These are phyloP conservation scores for Paragorgia papillata DNA, from an alignment of 92 coral and sea anemone species.

Conservation along the genomic window DNA sequence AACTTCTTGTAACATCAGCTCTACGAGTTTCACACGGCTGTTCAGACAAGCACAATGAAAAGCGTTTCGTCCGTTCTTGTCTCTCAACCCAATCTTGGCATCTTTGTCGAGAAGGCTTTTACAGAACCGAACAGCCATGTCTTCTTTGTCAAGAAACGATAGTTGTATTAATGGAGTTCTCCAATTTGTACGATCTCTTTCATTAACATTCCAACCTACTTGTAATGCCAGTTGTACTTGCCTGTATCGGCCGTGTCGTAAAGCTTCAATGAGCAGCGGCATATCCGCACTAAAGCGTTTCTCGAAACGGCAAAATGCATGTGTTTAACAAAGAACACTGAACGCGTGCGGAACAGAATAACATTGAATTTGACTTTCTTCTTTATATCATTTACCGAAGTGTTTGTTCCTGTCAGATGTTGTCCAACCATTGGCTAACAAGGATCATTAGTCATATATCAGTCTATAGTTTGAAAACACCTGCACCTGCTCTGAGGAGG, in stretches of 20 bases:
- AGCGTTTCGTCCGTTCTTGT: conserved; percentile 71
- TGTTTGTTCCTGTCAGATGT: background rate
- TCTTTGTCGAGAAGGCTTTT: conserved; percentile 65
- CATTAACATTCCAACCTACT: conserved; percentile 72
- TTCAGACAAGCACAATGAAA: conserved; percentile 71
- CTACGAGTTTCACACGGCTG: conserved; percentile 80
- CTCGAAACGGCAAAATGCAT: background rate
- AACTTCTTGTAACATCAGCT: conserved; percentile 67
- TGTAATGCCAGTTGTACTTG: conserved; percentile 76
- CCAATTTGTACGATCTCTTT: conserved; percentile 52
- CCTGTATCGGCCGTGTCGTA: conserved; percentile 62
- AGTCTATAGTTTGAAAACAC: no score
- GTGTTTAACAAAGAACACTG: background rate
- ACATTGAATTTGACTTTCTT: no score
- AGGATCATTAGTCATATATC: conserved; percentile 10
- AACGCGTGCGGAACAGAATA: background rate
- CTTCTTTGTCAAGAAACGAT: conserved; percentile 77
- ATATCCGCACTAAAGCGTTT: conserved; percentile 33
- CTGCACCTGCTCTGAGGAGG: no score
- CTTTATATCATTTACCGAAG: no score
- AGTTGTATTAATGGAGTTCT: conserved; percentile 76
- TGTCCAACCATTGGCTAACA: conserved; percentile 7
- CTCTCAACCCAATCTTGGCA: conserved; percentile 70
- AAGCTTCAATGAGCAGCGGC: conserved; percentile 74
- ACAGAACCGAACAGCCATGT: conserved; percentile 74